These are phyloP conservation scores for Cossypha heuglini DNA, from an alignment of 2,797 vertebrate species.

Conservation along the genomic window DNA sequence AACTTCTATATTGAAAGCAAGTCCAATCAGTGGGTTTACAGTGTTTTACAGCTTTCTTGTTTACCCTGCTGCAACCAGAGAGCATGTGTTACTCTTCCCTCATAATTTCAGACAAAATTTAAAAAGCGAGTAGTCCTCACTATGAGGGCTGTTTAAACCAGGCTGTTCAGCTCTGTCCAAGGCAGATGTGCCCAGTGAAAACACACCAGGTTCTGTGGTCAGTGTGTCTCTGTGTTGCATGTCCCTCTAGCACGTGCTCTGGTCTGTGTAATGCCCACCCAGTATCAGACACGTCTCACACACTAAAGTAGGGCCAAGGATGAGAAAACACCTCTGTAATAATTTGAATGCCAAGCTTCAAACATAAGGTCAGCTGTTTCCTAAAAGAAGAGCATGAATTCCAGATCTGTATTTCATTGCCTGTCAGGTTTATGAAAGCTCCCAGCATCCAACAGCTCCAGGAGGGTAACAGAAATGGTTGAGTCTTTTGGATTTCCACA, in stretches of 20 bases:
- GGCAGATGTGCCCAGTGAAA: accelerated
- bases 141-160: background rate
- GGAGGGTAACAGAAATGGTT: background rate
- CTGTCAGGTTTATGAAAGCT: background rate
- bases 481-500: background rate
- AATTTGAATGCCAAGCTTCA: background rate
- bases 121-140: background rate
- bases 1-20: background rate
- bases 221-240: no score
- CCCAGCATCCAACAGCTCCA: background rate
- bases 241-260: background rate
- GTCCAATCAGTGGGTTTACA: background rate
- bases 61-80: background rate
- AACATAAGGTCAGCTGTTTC: background rate
- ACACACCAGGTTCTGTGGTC: background rate
- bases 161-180: background rate
- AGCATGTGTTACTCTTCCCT: background rate
- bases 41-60: background rate
- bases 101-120: background rate
- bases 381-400: background rate
- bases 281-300: accelerated
- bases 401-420: background rate
- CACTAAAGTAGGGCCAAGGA: background rate
- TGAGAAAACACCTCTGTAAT: background rate
- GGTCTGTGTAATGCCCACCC: accelerated